phyloP scores from a whole-genome alignment of 2,888 invertebrate genomes.

The Acheta domesticus region DNA sequence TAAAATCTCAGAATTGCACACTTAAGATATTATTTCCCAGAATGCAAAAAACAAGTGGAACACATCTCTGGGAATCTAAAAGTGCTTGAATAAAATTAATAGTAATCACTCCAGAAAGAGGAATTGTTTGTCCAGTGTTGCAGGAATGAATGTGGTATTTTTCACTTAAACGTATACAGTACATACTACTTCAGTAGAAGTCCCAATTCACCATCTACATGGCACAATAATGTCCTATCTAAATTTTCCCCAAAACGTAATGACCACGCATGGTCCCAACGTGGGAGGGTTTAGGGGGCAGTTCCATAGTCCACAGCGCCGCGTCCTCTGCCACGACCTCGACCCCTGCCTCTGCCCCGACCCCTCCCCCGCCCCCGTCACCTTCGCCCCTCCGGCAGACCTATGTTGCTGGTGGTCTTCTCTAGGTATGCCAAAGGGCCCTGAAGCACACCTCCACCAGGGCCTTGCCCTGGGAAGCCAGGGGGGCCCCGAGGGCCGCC shows the following conservation, averaged over 20 bases:
- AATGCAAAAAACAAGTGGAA: no score
- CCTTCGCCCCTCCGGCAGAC: constrained; percentile 78
- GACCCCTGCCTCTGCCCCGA: constrained; percentile 67
- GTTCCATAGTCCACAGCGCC: constrained; percentile 53
- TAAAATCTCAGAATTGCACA: no score
- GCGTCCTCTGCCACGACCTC: constrained; percentile 74
- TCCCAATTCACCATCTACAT: constrained; percentile 11
- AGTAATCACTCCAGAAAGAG: no score
- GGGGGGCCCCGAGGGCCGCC: constrained; percentile 53
- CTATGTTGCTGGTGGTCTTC: constrained; percentile 89
- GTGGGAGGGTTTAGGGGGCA: constrained; percentile 38
- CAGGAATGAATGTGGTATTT: constrained; percentile 18
- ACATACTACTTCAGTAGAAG: not conserved
- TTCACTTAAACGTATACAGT: not conserved
- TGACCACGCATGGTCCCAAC: not conserved
- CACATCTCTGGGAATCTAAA: no score
- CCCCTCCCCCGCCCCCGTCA: constrained; percentile 87
- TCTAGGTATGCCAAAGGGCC: constrained; percentile 84
- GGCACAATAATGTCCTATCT: constrained; percentile 19
- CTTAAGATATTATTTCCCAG: no score
- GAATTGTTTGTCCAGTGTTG: not conserved
- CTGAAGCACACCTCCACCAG: constrained; percentile 60
- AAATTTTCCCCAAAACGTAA: not conserved
- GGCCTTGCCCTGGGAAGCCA: constrained; percentile 42
- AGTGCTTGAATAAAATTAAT: no score